Conservation (phyloP, 2,888 invertebrate species). For the Furcula furcula region DNA sequence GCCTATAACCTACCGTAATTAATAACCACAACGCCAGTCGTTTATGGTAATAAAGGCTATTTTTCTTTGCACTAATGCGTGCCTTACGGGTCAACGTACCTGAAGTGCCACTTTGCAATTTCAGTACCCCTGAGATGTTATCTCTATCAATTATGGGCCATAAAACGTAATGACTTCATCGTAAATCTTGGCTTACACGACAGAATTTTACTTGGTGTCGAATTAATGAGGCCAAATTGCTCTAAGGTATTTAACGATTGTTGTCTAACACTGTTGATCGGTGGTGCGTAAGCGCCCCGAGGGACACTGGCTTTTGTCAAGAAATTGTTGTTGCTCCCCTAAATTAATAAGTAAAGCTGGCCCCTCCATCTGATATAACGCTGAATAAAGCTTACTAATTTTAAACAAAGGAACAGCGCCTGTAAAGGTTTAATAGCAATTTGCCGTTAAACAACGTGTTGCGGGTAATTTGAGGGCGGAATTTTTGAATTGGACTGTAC, state of each 20-base stretch:
- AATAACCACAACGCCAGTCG: conserved; percentile 70
- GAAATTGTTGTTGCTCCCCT: conserved; percentile 28
- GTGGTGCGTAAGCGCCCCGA: conserved; percentile 22
- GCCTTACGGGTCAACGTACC: conserved; percentile 66
- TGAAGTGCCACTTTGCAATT: conserved; percentile 74
- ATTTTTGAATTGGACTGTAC: no score
- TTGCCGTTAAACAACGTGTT: conserved; percentile 22
- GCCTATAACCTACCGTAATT: conserved; percentile 70
- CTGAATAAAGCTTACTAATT: conserved; percentile 27
- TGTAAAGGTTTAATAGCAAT: conserved; percentile 22
- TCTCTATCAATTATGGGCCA: conserved; percentile 80
- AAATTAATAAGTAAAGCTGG: conserved; percentile 30
- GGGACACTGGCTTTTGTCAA: conserved; percentile 18
- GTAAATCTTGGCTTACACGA: conserved; percentile 78
- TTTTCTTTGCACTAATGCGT: conserved; percentile 72
- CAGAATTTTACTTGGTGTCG: conserved; percentile 73
- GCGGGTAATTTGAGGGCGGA: no score
- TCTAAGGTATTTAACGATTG: conserved; percentile 55
- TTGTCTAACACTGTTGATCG: conserved; percentile 38
- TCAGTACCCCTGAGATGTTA: conserved; percentile 70
- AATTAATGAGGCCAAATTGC: conserved; percentile 74
- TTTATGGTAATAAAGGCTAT: conserved; percentile 67
- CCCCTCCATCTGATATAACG: conserved; percentile 24
- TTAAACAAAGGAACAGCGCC: conserved; percentile 28
- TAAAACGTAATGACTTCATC: conserved; percentile 80